phyloP scores from a whole-genome alignment of 2,113 vertebrate species.

The Dromas ardeola region DNA sequence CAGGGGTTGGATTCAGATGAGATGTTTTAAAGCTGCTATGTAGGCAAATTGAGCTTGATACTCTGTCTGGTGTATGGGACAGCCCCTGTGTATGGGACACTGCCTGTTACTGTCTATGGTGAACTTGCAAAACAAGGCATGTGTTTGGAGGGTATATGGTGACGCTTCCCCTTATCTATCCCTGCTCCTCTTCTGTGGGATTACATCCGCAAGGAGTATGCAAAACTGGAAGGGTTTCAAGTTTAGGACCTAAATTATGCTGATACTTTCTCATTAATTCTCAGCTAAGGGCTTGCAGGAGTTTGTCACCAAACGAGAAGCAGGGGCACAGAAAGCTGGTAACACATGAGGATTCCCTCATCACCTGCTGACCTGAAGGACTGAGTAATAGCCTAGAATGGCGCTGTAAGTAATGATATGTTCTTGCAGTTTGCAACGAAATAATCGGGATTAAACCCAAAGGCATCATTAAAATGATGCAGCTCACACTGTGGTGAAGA shows the following conservation, averaged over 20 bases:
- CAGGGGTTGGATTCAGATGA: background rate
- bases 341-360: background rate
- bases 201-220: background rate
- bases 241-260: background rate
- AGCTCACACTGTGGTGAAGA: background rate
- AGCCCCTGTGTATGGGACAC: background rate
- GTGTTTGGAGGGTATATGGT: background rate
- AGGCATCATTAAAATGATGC: background rate
- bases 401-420: slow-evolving; percentile 33
- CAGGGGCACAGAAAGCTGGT: background rate
- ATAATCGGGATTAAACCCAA: slow-evolving; percentile 32
- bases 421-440: slow-evolving; percentile 11
- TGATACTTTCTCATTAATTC: background rate
- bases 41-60: background rate
- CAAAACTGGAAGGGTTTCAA: background rate
- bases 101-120: background rate
- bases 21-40: background rate
- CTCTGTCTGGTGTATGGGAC: background rate
- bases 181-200: background rate
- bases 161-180: background rate
- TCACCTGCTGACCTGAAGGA: background rate
- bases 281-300: background rate
- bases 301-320: background rate
- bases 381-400: background rate
- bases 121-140: background rate